phyloP scores from a whole-genome alignment of 1,140 invertebrate genomes.

The Paracyclopina nana region DNA sequence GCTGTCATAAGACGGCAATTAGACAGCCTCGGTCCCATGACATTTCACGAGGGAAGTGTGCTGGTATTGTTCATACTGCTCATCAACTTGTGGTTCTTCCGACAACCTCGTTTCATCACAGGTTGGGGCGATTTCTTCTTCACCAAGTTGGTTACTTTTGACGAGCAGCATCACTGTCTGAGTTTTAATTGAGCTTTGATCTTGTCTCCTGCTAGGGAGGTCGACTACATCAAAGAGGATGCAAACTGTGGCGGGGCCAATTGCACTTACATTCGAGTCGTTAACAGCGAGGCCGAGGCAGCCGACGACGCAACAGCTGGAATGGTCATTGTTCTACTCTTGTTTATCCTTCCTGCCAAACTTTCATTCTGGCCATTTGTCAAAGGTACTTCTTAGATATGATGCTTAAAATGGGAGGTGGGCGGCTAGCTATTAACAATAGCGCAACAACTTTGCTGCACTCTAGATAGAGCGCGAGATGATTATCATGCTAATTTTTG shows the following conservation, averaged over 20 bases:
- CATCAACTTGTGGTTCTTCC: slow-evolving; percentile 67
- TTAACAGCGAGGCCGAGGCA: background rate
- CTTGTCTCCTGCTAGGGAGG: no score
- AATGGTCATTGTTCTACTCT: slow-evolving; percentile 50
- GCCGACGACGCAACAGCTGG: slow-evolving; percentile 55
- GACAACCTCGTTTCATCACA: slow-evolving; percentile 55
- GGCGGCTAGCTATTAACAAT: no score
- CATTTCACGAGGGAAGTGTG: slow-evolving; percentile 55
- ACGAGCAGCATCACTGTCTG: no score
- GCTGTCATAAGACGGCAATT: no score
- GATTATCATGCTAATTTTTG: no score
- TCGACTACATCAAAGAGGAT: no score
- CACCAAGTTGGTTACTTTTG: slow-evolving; percentile 1
- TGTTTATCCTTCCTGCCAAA: slow-evolving; percentile 46
- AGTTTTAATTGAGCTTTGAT: no score
- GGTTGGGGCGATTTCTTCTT: slow-evolving; percentile 27
- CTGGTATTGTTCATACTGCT: slow-evolving; percentile 52
- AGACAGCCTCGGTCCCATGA: slow-evolving; percentile 56
- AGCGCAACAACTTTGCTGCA: no score
- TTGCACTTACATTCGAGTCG: slow-evolving; percentile 4
- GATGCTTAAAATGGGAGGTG: no score
- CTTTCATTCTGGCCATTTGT: slow-evolving; percentile 12
- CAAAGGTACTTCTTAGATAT: no score
- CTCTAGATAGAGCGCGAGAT: no score
- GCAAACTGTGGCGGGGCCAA: no score